Evolutionary conservation across 2,797 vertebrate genomes (phyloP).

Genomic region (Notoglanidium macrostoma): DNA sequence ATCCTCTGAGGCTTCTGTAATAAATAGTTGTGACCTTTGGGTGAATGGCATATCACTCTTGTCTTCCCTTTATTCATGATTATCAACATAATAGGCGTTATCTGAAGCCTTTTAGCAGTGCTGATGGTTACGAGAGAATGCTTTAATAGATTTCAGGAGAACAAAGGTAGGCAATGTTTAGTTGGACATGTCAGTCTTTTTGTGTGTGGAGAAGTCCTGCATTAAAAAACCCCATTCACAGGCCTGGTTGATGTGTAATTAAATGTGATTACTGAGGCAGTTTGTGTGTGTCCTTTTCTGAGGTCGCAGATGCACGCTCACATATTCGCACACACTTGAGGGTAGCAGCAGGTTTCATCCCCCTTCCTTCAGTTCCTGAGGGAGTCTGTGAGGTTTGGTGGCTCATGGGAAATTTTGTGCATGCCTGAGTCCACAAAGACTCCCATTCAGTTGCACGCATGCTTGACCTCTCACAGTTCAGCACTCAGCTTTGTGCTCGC

Average conservation of each 20-base stretch:
- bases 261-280: conserved; percentile 85
- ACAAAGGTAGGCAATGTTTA: conserved; percentile 84
- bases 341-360: conserved; percentile 57
- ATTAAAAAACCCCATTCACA: conserved; percentile 79
- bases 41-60: conserved; percentile 56
- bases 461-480: conserved; percentile 81
- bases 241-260: conserved; percentile 81
- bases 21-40: conserved; percentile 55
- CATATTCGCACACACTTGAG: conserved; percentile 50
- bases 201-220: conserved; percentile 70
- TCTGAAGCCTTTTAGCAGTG: conserved; percentile 69
- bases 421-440: conserved; percentile 79
- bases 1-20: conserved; percentile 46
- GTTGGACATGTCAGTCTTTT: conserved; percentile 77
- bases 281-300: conserved; percentile 66
- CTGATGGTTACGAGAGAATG: conserved; percentile 79
- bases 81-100: conserved; percentile 76
- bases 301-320: conserved; percentile 55
- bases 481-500: conserved; percentile 76
- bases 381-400: conserved; percentile 74
- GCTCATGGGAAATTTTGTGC: conserved; percentile 79
- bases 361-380: conserved; percentile 71
- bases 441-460: conserved; percentile 78
- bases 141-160: conserved; percentile 79
- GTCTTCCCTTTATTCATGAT: conserved; percentile 68